These are phyloP conservation scores for Ariopsis seemanni DNA, from an alignment of 2,113 vertebrate species.

Conservation along the genomic window DNA sequence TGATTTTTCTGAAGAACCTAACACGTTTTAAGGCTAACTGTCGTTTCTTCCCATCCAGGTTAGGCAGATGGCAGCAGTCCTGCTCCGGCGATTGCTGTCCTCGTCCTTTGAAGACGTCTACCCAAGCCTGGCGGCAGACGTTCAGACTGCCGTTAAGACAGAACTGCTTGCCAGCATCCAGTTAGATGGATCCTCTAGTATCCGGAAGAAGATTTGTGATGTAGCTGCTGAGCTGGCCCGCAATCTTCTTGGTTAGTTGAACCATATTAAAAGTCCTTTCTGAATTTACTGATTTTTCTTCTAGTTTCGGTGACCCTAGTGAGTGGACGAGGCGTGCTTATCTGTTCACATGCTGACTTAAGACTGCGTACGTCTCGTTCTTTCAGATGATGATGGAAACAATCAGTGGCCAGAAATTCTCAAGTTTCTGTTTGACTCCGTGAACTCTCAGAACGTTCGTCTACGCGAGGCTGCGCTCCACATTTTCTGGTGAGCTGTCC, in stretches of 20 bases:
- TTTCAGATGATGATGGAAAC: conserved; percentile 91
- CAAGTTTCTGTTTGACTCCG: conserved; percentile 96
- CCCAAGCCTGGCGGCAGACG: conserved; percentile 82
- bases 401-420: conserved; percentile 97
- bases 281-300: background rate
- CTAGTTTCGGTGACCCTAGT: background rate
- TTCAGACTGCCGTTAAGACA: conserved; percentile 89
- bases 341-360: background rate
- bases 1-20: background rate
- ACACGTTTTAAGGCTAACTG: background rate
- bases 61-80: conserved; percentile 95
- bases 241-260: conserved; percentile 87
- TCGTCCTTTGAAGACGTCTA: conserved; percentile 96
- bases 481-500: conserved; percentile 89
- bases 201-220: conserved; percentile 95
- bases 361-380: background rate
- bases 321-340: background rate
- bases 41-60: conserved; percentile 69
- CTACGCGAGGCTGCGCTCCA: conserved; percentile 94
- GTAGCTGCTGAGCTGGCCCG: conserved; percentile 93
- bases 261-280: no score
- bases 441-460: conserved; percentile 88
- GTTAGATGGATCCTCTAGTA: conserved; percentile 82
- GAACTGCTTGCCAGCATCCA: conserved; percentile 91
- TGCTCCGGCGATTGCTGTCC: conserved; percentile 90